These are phyloP conservation scores for Nymphalis c-album DNA, from an alignment of 2,888 invertebrate genomes.

Conservation along the genomic window DNA sequence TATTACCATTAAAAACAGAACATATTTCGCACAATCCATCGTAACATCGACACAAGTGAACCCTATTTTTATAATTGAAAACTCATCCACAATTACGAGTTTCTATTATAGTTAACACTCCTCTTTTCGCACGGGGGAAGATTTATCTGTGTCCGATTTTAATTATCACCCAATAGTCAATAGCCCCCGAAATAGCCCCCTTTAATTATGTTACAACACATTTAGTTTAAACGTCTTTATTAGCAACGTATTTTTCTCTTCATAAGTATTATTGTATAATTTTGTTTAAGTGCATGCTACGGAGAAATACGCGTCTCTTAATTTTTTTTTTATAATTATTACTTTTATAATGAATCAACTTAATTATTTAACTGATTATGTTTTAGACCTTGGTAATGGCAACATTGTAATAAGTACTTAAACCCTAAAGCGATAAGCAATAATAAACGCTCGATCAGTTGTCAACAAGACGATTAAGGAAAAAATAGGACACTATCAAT, in stretches of 20 bases:
- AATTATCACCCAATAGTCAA: constrained; percentile 68
- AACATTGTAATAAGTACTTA: too few species aligned
- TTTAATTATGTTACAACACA: constrained; percentile 40
- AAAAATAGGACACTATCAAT: constrained; percentile 4
- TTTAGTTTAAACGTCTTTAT: constrained; percentile 28
- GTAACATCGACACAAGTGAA: constrained; percentile 6
- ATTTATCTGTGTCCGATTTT: constrained; percentile 69
- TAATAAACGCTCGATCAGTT: neutral
- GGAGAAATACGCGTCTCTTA: too few species aligned
- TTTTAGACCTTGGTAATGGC: too few species aligned
- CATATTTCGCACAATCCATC: constrained; percentile 11
- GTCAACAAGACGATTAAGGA: neutral
- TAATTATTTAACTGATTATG: too few species aligned
- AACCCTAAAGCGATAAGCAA: neutral
- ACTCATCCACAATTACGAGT: constrained; percentile 56
- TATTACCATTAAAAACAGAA: neutral
- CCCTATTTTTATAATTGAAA: constrained; percentile 37
- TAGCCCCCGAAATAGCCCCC: constrained; percentile 43
- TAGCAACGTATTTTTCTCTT: constrained; percentile 14
- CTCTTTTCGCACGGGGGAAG: constrained; percentile 69
- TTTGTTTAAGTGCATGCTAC: neutral
- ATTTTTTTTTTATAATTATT: neutral
- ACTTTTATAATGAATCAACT: too few species aligned
- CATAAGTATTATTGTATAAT: neutral
- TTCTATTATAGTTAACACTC: constrained; percentile 54